These are phyloP conservation scores for Suncus etruscus DNA, from an alignment of 2,113 vertebrate genomes.

Conservation along the genomic window DNA sequence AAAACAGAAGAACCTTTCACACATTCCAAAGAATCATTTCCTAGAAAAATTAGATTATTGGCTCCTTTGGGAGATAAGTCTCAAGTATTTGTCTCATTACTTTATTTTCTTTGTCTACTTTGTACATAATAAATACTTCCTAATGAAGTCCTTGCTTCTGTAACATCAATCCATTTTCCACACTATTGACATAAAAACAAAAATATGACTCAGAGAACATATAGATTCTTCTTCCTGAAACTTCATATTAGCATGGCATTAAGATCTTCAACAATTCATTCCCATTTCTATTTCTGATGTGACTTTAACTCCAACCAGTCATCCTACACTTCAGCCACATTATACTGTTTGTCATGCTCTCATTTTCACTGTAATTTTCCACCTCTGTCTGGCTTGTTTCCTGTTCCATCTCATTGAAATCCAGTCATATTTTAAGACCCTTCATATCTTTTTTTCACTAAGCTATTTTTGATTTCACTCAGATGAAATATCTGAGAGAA, in stretches of 20 bases:
- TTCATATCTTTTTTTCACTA: not conserved
- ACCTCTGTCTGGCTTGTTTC: not conserved
- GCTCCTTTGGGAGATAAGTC: constrained; percentile 1
- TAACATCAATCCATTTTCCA: constrained; percentile 31
- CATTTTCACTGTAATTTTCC: constrained; percentile 15
- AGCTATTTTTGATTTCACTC: constrained; percentile 23
- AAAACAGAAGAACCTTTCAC: constrained; percentile 7
- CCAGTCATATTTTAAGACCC: not conserved
- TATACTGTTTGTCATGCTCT: constrained; percentile 18
- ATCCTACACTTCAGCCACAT: constrained; percentile 12
- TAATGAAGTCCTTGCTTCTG: constrained; percentile 33
- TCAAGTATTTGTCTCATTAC: constrained; percentile 10
- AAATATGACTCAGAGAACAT: constrained; percentile 20
- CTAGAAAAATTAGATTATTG: constrained; percentile 29
- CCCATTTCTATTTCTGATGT: not conserved
- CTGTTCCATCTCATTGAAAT: constrained; percentile 13
- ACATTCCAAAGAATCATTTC: not conserved
- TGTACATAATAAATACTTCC: not conserved
- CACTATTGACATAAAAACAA: not conserved
- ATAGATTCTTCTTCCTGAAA: constrained; percentile 16
- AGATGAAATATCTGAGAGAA: not conserved
- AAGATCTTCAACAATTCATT: not conserved
- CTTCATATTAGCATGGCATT: not conserved
- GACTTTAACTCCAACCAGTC: not conserved
- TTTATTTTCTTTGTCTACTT: constrained; percentile 25